phyloP scores from a whole-genome alignment of 1,140 invertebrate species.

The Battus philenor region DNA sequence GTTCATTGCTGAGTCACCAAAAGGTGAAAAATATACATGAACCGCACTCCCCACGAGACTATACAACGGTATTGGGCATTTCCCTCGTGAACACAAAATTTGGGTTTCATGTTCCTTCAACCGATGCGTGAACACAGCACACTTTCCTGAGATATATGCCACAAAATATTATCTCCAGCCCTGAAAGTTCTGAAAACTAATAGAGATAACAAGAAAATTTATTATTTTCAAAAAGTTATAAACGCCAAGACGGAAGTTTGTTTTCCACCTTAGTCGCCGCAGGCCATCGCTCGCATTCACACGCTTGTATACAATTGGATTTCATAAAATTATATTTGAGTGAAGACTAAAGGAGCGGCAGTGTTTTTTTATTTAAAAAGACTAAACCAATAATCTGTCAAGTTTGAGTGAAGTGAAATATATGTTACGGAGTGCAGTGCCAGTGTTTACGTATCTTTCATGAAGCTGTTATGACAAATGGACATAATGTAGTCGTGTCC shows the following conservation, averaged over 20 bases:
- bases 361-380: slow-evolving; percentile 4
- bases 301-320: slow-evolving; percentile 21
- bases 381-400: slow-evolving; percentile 5
- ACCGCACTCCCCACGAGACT: slow-evolving; percentile 72
- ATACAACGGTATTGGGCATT: slow-evolving; percentile 75
- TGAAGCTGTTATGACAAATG: slow-evolving; percentile 11
- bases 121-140: slow-evolving; percentile 42
- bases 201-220: slow-evolving; percentile 27
- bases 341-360: slow-evolving; percentile 21
- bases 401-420: background rate
- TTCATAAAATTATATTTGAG: slow-evolving; percentile 1
- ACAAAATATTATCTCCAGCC: slow-evolving; percentile 14
- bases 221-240: slow-evolving; percentile 32
- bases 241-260: slow-evolving; percentile 42
- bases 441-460: slow-evolving; percentile 14
- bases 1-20: slow-evolving; percentile 74
- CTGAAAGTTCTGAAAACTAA: slow-evolving; percentile 18
- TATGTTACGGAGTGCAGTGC: slow-evolving; percentile 12
- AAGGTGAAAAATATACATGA: slow-evolving; percentile 75
- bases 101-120: slow-evolving; percentile 69
- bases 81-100: slow-evolving; percentile 74
- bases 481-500: slow-evolving; percentile 15
- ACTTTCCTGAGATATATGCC: slow-evolving; percentile 21
- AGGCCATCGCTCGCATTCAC: slow-evolving; percentile 25
- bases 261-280: slow-evolving; percentile 28